Evolutionary conservation across 2,888 invertebrate species (phyloP), one percentile per base, ranked within the genome.

Genomic region (Eristalis arbustorum): DNA sequence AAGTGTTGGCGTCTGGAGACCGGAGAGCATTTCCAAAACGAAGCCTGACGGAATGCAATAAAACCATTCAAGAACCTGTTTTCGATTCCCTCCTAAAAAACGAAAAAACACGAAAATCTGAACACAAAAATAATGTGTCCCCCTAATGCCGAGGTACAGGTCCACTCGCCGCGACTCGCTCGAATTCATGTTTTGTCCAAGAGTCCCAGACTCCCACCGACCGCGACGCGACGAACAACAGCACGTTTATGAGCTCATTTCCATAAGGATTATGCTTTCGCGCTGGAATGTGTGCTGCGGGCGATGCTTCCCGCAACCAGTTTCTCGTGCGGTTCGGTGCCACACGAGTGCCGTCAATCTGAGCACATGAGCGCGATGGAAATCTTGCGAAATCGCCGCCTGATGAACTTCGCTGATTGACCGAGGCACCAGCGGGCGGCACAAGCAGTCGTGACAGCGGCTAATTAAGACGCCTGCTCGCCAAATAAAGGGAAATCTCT

Each of bases 1-100:
- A 62, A 56, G 73, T 57, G 73, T 80, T 80, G 73, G 73, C 73
- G 73, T 80, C 66, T 62, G 31, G 49, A 34, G 23, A 34, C 66
- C 56, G 31, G 49, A 34, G 23, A 34, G 23, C 56, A 25, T 23
- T n/a, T 49, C 49, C 25, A 66, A 49, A 34, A 4, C n/a, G 49
- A 37, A 31, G 14, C 56, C 57, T 37, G 28, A 67, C 67, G 73
- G 62, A 80, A 67, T 68, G 61, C 62, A 69, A 37, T 80, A 62
- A 80, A 68, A 59, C 28, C 14, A 57, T 18, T 18, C 49, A 49
- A 49, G n/a, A 37, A 73, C 49, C 31, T 49, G 72, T 72, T 66
- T 28, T 40, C 34, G 49, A 49, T 62, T 23, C 61, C n/a, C 18
- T 22, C 14, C 56, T 25, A 18, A 23, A 59, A 13, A 11, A 1